Base-by-base conservation (phyloP, 2,797 vertebrate species). In the Tapirus indicus region DNA sequence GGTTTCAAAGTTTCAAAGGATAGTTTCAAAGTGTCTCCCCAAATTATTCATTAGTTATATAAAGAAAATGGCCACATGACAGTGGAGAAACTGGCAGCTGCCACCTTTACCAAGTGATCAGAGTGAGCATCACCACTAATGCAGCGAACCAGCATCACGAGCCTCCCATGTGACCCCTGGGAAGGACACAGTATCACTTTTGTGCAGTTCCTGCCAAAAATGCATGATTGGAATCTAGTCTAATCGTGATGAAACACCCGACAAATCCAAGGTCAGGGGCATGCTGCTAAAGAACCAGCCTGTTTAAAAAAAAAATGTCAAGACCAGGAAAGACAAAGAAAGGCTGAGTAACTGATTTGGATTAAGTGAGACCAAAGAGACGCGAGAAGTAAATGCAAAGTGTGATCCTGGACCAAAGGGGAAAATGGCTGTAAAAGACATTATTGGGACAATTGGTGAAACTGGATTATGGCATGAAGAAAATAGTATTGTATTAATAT, bases 21-120 rank as follows among this genome's bases (percentile, higher is more conserved):
- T 38, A 80, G 52, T 84, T 90, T 96, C 47, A 80, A 66, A 94
- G 35, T 78, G 68, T 44, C 44, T 78, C 7, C 69, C 44, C 44
- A 82, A 79, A 88, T 88, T 82, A 92, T 92, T 84, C 49, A 78
- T 82, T 88, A 95, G 77, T 94, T 94, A 90, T 44, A 52, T 68
- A 93, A 93, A 84, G 56, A 69, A 93, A 93, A 95, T 74, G 25
- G 14, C 78, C 35, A 52, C 11, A 56, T 44, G 69, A 10, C 5
- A 88, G 16, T 17, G 78, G 44, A 96, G 74, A 78, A 62, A 54
- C 35, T 72, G 79, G 54, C 54, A 93, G 72, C 32, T 69, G 74
- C 69, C 91, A 79, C 35, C 64, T 91, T 86, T 25, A 52, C 72
- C 54, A 64, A 82, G 71, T 52, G 47, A 96, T 92, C 85, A 88